Base-by-base conservation (phyloP, 2,797 vertebrate species). In the Pipistrellus pygmaeus region DNA sequence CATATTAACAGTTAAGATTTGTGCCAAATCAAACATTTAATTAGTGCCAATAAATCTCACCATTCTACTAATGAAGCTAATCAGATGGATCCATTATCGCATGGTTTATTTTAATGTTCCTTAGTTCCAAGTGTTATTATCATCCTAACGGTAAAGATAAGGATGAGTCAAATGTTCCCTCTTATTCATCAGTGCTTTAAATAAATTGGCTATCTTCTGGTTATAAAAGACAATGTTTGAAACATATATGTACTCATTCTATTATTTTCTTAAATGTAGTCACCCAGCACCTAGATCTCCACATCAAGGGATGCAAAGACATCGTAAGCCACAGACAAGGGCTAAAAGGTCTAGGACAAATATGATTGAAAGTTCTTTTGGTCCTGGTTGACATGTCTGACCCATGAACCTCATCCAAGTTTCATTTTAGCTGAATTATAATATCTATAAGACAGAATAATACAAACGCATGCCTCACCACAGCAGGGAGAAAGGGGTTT, bases 181-280 rank as follows among this genome's bases (percentile, higher is more conserved):
- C 82, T 77, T 46, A 51, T 41, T 92, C 88, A 80, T 23, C 55
- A 41, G 10, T n/a, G 9, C 25, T 94, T 71, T 84, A 94, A 94
- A 62, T 35, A 94, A 95, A 72, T 64, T 20, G 30, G 4, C 66
- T 41, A 23, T 82, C 25, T 85, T 18, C 57, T 80, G 64, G 3
- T 73, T 91, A 69, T 69, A 92, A 90, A 80, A 94, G 44, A 75
- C 20, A 15, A 72, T 3, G 2, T 60, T 27, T 73, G 77, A 81
- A 85, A 12, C 44, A 32, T 20, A 27, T 21, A 25, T 57, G n/a
- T 71, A 82, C 30, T 60, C 27, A 82, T 20, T 14, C n/a, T 82
- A 27, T 88, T 51, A 41, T 95, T 95, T 92, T 71, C 75, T 76
- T 23, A 2, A 25, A 21, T 48, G 10, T 21, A 60, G 64, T 75